Evolutionary conservation across 2,888 invertebrate species (phyloP).

Genomic region (Biston betularia): DNA sequence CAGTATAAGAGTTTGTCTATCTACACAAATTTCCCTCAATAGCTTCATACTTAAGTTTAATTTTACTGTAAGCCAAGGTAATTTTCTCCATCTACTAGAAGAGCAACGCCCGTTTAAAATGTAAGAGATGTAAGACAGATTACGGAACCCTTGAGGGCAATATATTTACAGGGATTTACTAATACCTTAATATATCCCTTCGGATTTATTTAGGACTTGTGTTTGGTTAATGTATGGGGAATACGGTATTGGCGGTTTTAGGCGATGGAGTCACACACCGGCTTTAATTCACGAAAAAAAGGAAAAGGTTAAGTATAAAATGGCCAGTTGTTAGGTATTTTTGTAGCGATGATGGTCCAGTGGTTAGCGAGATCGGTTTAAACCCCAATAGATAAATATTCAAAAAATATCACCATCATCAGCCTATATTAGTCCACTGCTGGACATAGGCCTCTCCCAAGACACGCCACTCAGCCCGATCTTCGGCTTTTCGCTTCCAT

Average conservation of each 20-base stretch:
- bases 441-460: no score
- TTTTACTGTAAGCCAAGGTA: conserved; percentile 30
- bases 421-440: no score
- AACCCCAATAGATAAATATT: no score
- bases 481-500: no score
- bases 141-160: conserved; percentile 30
- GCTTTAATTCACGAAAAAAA: no score
- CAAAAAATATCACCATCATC: no score
- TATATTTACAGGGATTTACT: conserved; percentile 40
- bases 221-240: conserved; percentile 28
- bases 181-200: conserved; percentile 31
- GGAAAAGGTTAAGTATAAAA: no score
- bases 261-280: background rate
- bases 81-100: conserved; percentile 36
- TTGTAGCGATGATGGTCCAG: no score
- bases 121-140: conserved; percentile 28
- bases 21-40: background rate
- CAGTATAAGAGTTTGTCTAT: no score
- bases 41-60: background rate
- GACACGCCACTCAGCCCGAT: no score
- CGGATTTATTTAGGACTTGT: conserved; percentile 34
- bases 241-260: background rate
- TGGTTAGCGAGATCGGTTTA: no score
- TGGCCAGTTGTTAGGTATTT: no score
- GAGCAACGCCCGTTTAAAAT: conserved; percentile 38